Evolutionary conservation across 2,888 invertebrate species (phyloP), one percentile per base, ranked within the genome.

Genomic region (Choreutis nemorana): DNA sequence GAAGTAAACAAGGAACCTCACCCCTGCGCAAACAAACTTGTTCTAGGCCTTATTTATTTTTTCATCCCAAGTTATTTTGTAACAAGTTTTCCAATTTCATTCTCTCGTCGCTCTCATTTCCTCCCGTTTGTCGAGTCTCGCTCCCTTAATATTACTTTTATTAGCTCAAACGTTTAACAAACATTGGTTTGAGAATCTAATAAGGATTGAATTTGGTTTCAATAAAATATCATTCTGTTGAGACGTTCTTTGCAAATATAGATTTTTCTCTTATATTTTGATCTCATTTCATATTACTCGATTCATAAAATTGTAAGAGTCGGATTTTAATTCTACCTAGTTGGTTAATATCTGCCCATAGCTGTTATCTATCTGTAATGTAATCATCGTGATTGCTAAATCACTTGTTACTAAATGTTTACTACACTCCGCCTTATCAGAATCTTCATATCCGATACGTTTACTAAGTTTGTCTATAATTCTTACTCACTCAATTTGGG

Each of bases 41-140:
- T 60, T 51, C 56, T 54, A 59, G 49, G 52, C 55, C 51, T 59
- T 67, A 61, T 67, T 70, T 67, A 68, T 70, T 73, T 60, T 70
- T 70, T 68, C 68, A 62, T 68, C 62, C 57, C 55, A 45, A 58
- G 63, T 67, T 70, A 73, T 73, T 71, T 61, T 59, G 63, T 71
- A 72, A 72, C 75, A 77, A 77, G 75, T 77, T 78, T 77, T 75
- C 73, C 77, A 77, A 78, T 77, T 78, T 77, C 70, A 67, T 72
- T 73, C 68, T 71, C 66, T 71, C 62, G 57, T 65, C 60, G 67
- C 64, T 70, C 70, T 71, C 77, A 77, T 78, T 77, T 78, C 73
- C 75, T 73, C 64, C 51, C 54, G 53, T 59, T 60, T 51, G 52
- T 48, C 48, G 55, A 51, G 53, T 49, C 53, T 53, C 56, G 55